Evolutionary conservation across 2,113 vertebrate genomes (phyloP), one percentile per base, ranked within the genome.

Genomic region (Balaeniceps rex): DNA sequence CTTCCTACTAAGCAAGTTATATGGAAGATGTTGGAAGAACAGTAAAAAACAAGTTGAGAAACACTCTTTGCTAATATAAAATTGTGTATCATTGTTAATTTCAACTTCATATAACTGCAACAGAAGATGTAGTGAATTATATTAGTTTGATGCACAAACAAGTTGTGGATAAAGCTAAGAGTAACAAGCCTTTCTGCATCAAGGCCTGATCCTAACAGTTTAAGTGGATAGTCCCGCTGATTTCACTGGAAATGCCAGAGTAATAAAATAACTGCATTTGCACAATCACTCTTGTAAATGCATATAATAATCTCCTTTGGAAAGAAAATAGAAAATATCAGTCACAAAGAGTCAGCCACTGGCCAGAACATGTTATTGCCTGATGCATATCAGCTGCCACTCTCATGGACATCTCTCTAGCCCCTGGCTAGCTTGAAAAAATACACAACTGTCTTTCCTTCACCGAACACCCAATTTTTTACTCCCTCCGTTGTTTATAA

Each of bases 371-470:
- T 61, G 91, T 96, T 96, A 93, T 68, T 96, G 97, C 93, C 95
- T 97, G 98, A 98, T 95, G 94, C 92, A 22, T 96, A 97, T 98
- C 98, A 98, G 97, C 98, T 98, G 98, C 98, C 97, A 98, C 83
- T 96, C 97, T 94, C 88, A 68, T 36, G 60, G 97, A 96, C 94
- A 97, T 97, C 96, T 94, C 87, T 94, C 95, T 92, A 97, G 97
- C 96, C 95, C 97, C 96, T 97, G 97, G 97, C 96, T 97, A 97
- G 97, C 97, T 89, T 98, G 97, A 96, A 98, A 98, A 98, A 98
- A 98, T 98, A 98, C 97, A 98, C 98, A 98, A 98, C 97, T 98
- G 97, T 97, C 98, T 98, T 93, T 95, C 88, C 97, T 96, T 98
- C 98, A 98, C 91, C 4, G 83, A 98, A 98, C 98, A 98, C 97